Base-by-base conservation (phyloP, 2,888 invertebrate species). In the Gastrophysa polygoni region DNA sequence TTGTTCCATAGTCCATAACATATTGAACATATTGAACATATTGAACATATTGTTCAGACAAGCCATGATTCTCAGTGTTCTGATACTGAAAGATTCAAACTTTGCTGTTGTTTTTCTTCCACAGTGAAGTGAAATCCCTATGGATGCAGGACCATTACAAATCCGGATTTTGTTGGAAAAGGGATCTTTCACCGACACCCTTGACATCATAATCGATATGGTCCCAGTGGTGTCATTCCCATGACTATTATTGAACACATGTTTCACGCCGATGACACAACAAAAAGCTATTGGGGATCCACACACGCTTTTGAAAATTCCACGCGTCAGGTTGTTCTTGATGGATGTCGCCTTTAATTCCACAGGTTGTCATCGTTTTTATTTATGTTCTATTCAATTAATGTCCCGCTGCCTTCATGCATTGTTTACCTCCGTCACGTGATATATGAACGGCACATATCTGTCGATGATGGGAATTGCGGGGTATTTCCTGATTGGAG, bases 331-430 rank as follows among this genome's bases (percentile, higher is more conserved):
- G 20, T 43, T 54, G 17, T 20, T 54, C 24, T 51, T 54, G 69
- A 69, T 70, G 55, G 62, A 70, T 67, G 70, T 59, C 62, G 69
- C 68, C 69, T 69, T 68, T 68, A 64, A 71, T 71, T 70, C 70
- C 68, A 70, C 68, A 70, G 69, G 70, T 68, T 71, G 71, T 70
- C 70, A 68, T 61, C 61, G 63, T 66, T 64, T 66, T 66, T 66
- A 61, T 63, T 63, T 58, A 63, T 56, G 60, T 51, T 61, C 28
- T 29, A 51, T 38, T 60, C 63, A 61, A 61, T 66, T 60, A 54
- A 43, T 43, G 43, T 20, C 14, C 24, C 34, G 24, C 46, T 58
- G 54, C 20, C 38, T 52, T 43, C 56, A 57, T 46, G 59, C 55
- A 57, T 59, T 55, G 57, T 59, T 48, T 63, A 59, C 52, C 52